A percentile compares a stretch with the other conserved stretches of the same genome.
These are phyloP conservation scores for Eulemur mongoz DNA, from an alignment of 2,797 vertebrate species.

Conservation along the genomic window DNA sequence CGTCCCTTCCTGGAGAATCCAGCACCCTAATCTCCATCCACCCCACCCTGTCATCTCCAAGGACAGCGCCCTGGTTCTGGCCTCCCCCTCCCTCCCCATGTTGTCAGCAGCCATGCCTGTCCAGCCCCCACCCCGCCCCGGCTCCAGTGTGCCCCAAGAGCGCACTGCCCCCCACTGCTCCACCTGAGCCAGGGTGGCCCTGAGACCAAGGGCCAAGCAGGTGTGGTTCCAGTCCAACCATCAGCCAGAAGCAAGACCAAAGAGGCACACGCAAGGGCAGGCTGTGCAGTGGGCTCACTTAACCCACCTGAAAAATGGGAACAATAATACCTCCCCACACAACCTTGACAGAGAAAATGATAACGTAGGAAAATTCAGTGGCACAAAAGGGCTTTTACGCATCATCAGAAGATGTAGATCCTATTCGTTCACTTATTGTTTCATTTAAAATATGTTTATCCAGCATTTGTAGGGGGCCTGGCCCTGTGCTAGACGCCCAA, in stretches of 20 bases:
- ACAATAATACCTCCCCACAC: neutral
- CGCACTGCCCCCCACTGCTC: neutral
- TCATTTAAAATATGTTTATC: neutral
- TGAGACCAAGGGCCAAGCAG: no score
- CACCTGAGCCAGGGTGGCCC: neutral
- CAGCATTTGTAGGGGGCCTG: accelerated
- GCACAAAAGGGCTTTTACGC: neutral
- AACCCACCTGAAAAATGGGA: neutral
- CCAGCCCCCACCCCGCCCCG: no score
- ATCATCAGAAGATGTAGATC: no score
- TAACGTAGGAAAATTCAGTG: neutral
- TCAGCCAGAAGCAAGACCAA: neutral
- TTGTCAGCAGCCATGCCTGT: neutral
- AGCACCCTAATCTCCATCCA: accelerated
- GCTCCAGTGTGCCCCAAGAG: neutral
- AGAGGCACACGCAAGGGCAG: no score
- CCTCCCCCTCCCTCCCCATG: neutral
- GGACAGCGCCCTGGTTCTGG: neutral
- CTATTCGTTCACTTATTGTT: accelerated
- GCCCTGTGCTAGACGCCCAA: neutral
- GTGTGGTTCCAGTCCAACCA: neutral
- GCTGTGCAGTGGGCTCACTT: neutral
- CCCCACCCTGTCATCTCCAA: neutral
- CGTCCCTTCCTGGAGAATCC: neutral
- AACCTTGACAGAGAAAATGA: neutral